These are phyloP conservation scores for Dynastes maya DNA, from an alignment of 2,888 invertebrate genomes.

Conservation along the genomic window DNA sequence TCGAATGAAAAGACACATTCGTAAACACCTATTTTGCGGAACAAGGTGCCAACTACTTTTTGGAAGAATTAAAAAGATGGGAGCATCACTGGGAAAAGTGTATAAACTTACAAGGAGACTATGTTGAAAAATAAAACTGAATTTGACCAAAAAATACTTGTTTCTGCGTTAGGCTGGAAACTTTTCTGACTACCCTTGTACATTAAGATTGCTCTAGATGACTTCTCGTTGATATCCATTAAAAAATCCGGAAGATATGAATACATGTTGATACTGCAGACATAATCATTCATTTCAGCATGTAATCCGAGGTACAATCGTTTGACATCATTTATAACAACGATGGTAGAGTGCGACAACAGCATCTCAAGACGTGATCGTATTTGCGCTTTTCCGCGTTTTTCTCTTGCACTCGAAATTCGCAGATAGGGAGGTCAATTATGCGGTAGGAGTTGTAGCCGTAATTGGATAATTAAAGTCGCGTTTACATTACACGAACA, in stretches of 20 bases:
- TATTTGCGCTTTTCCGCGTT: no score
- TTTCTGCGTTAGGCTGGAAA: no score
- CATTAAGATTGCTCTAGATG: neutral
- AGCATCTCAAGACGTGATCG: no score
- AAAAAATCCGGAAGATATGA: neutral
- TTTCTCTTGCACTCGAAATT: neutral
- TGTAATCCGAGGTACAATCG: neutral
- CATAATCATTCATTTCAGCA: neutral
- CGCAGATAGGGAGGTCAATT: conserved; percentile 2
- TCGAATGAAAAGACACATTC: no score
- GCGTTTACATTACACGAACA: conserved; percentile 16
- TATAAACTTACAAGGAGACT: no score
- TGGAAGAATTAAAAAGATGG: no score
- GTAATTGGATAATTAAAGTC: conserved; percentile 32
- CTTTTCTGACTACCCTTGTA: no score
- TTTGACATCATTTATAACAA: neutral
- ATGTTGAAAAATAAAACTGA: no score
- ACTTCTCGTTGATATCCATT: neutral
- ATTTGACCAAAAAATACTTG: no score
- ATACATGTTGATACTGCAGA: neutral
- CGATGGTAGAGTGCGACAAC: neutral
- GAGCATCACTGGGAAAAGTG: no score
- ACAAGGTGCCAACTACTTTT: no score
- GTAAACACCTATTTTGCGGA: no score
- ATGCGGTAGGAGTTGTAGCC: conserved; percentile 10